phyloP scores from a whole-genome alignment of 2,888 invertebrate genomes.

The Eledone cirrhosa region DNA sequence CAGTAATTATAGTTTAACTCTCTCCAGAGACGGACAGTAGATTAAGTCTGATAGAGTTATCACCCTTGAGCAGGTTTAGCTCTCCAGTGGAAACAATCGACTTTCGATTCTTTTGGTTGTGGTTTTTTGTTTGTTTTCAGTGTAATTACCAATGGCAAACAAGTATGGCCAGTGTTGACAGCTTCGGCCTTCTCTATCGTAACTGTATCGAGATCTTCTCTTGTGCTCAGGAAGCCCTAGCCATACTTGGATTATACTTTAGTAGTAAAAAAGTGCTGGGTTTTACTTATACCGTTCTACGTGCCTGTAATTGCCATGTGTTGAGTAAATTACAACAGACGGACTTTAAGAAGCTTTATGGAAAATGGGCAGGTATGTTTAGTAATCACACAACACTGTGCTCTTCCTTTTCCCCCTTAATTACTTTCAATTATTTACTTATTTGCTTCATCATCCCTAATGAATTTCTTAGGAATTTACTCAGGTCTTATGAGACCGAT shows the following conservation, averaged over 20 bases:
- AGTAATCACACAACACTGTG: neutral
- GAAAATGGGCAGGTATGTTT: conserved; percentile 83
- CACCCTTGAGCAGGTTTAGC: too few species aligned
- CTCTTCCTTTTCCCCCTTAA: neutral
- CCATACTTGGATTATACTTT: conserved; percentile 55
- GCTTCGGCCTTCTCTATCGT: conserved; percentile 53
- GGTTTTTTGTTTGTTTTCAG: conserved; percentile 10
- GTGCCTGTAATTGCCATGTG: conserved; percentile 49
- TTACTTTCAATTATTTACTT: too few species aligned
- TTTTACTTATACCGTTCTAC: conserved; percentile 37
- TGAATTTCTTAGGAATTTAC: too few species aligned
- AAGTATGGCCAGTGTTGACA: conserved; percentile 56
- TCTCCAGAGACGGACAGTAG: too few species aligned
- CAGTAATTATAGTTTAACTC: too few species aligned
- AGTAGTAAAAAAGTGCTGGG: conserved; percentile 45
- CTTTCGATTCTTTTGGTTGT: too few species aligned
- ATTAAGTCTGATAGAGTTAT: too few species aligned
- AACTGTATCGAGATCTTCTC: conserved; percentile 48
- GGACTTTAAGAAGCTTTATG: conserved; percentile 73
- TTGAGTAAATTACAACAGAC: conserved; percentile 42
- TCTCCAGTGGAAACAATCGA: too few species aligned
- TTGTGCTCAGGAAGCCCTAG: conserved; percentile 50
- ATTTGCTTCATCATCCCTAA: too few species aligned
- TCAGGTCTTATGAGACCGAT: too few species aligned
- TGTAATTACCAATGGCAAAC: neutral